Conservation (phyloP, 2,888 invertebrate genomes). For the Pemphredon lugubris region DNA sequence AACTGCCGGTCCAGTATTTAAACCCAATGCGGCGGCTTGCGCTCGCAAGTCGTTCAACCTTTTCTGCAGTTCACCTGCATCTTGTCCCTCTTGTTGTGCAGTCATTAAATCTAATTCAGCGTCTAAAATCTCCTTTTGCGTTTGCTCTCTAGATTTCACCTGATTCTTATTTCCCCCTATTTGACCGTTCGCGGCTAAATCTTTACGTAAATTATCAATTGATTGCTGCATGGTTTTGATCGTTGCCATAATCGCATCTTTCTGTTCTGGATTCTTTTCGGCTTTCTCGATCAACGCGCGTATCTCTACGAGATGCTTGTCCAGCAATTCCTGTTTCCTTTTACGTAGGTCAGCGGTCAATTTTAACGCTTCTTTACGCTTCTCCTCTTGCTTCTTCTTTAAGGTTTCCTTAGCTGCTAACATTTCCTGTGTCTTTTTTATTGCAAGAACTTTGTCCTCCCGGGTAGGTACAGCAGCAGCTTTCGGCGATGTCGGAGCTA, state of each 20-base stretch:
- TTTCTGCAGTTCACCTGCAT: conserved; percentile 91
- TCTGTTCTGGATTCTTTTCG: conserved; percentile 90
- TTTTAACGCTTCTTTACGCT: conserved; percentile 88
- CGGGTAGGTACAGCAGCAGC: conserved; percentile 71
- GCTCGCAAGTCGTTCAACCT: conserved; percentile 87
- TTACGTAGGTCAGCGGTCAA: conserved; percentile 91
- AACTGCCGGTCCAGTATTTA: conserved; percentile 66
- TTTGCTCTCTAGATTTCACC: conserved; percentile 89
- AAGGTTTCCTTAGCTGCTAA: conserved; percentile 86
- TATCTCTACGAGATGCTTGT: conserved; percentile 94
- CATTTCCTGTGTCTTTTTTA: conserved; percentile 83
- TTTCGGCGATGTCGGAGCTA: conserved; percentile 79
- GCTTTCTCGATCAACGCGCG: conserved; percentile 90
- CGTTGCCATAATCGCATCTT: conserved; percentile 88
- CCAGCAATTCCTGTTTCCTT: conserved; percentile 92
- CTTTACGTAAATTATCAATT: conserved; percentile 89
- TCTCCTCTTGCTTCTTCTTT: conserved; percentile 89
- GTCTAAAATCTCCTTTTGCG: conserved; percentile 94
- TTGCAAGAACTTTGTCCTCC: conserved; percentile 80
- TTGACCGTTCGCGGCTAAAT: conserved; percentile 83
- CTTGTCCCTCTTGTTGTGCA: conserved; percentile 93
- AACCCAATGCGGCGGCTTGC: conserved; percentile 82
- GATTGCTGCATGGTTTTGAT: conserved; percentile 92
- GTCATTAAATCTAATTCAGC: conserved; percentile 95
- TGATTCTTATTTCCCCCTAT: conserved; percentile 81